A percentile compares a stretch with the other conserved stretches of the same genome.
These are phyloP conservation scores for Cerastis rubricosa DNA, from an alignment of 2,888 invertebrate species.

Conservation along the genomic window DNA sequence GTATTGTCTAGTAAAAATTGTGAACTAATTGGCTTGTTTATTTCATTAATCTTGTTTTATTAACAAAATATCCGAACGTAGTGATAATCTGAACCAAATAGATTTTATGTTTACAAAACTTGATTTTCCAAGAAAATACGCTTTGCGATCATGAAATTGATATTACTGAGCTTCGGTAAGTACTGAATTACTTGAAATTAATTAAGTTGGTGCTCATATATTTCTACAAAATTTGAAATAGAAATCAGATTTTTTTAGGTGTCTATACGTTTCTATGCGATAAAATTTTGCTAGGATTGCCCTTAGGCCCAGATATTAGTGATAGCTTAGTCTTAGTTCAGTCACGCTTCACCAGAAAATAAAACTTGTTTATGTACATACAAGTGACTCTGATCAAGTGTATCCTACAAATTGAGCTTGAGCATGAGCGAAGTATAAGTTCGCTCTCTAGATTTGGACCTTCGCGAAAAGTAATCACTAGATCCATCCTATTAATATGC, in stretches of 20 bases:
- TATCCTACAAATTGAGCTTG: background rate
- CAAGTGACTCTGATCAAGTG: background rate
- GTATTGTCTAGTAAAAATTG: constrained; percentile 49
- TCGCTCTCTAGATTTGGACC: background rate
- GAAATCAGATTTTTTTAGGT: background rate
- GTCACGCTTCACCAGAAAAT: background rate
- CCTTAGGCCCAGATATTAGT: background rate
- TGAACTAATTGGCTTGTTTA: constrained; percentile 10
- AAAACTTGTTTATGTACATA: background rate
- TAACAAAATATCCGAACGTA: constrained; percentile 25
- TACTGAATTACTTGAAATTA: constrained; percentile 22
- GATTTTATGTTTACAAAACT: constrained; percentile 39
- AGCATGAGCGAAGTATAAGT: background rate
- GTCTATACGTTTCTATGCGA: background rate
- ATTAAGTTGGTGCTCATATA: background rate
- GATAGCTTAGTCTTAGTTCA: background rate
- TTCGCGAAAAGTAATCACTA: constrained; percentile 1
- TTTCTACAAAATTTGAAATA: background rate
- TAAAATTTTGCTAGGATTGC: background rate
- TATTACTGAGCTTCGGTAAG: constrained; percentile 44
- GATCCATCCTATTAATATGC: background rate
- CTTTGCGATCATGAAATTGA: constrained; percentile 24
- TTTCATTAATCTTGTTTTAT: constrained; percentile 7
- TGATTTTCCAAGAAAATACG: constrained; percentile 1
- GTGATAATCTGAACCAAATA: constrained; percentile 36